Percentiles rank a stretch among this genome's conserved stretches.
phyloP scores from a whole-genome alignment of 2,888 invertebrate genomes.

The Phortica magna region DNA sequence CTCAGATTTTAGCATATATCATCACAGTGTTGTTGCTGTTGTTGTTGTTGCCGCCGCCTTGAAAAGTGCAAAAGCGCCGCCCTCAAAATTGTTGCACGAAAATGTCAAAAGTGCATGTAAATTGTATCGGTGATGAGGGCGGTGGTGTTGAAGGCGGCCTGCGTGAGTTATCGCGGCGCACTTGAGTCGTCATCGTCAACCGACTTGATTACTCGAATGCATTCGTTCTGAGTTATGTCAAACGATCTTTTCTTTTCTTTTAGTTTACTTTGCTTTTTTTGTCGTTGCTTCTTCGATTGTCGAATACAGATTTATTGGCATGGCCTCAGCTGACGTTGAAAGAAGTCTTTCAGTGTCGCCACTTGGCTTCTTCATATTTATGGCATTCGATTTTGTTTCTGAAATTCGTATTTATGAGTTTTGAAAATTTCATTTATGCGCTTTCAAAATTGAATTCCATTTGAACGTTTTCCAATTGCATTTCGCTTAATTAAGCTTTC shows the following conservation, averaged over 20 bases:
- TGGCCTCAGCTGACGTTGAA: not conserved
- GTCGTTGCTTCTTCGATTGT: not conserved
- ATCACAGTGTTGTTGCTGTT: too few species aligned
- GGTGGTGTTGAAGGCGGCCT: too few species aligned
- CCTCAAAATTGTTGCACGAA: conserved; percentile 12
- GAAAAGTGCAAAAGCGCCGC: conserved; percentile 29
- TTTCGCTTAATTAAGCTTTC: not conserved
- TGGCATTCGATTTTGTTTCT: not conserved
- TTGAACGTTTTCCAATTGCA: not conserved
- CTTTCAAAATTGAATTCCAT: not conserved
- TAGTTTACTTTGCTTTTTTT: not conserved
- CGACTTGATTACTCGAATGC: too few species aligned
- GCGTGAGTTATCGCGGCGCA: too few species aligned
- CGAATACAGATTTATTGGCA: conserved; percentile 3
- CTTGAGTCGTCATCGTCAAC: too few species aligned
- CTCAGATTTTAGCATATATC: conserved; percentile 18
- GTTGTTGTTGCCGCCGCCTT: conserved; percentile 1
- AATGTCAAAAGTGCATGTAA: conserved; percentile 17
- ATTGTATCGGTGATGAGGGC: not conserved
- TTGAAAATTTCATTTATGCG: not conserved
- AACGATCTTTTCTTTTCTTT: too few species aligned
- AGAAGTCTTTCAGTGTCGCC: not conserved
- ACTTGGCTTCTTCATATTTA: not conserved
- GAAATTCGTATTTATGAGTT: not conserved
- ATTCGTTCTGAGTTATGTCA: too few species aligned